Conservation (phyloP, 1,140 invertebrate genomes). For the Lordiphosa mommai region DNA sequence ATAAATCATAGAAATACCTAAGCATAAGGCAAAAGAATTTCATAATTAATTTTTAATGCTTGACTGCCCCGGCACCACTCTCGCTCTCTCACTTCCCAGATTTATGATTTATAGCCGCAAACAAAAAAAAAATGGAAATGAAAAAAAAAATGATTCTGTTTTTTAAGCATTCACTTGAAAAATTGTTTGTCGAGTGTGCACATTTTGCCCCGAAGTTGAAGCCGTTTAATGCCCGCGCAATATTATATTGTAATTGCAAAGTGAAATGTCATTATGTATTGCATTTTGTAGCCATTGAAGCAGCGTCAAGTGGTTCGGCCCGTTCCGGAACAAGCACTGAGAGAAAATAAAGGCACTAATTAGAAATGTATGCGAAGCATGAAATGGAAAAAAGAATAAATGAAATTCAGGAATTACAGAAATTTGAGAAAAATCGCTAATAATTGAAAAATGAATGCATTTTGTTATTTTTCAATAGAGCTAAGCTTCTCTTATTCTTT, state of each 20-base stretch:
- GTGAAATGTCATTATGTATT: conserved; percentile 76
- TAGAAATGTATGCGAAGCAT: no score
- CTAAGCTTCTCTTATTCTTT: neutral
- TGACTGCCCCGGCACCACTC: conserved; percentile 50
- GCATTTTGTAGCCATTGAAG: conserved; percentile 75
- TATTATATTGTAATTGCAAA: conserved; percentile 72
- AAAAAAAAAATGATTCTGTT: conserved; percentile 30
- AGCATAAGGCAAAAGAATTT: conserved; percentile 34
- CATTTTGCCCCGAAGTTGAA: conserved; percentile 60
- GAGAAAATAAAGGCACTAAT: neutral
- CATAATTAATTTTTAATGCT: conserved; percentile 77
- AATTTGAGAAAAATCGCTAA: no score
- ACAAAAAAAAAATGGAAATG: neutral
- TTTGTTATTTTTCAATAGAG: no score
- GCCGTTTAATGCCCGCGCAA: conserved; percentile 73
- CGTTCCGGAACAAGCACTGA: conserved; percentile 24
- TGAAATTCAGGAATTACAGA: neutral
- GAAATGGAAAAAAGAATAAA: neutral
- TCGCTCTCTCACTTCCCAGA: conserved; percentile 23
- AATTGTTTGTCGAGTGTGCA: conserved; percentile 52
- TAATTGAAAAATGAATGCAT: no score
- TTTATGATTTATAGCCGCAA: conserved; percentile 58
- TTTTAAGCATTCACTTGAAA: conserved; percentile 63
- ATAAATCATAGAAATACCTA: conserved; percentile 67
- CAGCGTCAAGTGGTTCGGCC: conserved; percentile 64